A percentile compares a stretch with the other conserved stretches of the same genome.
Conservation (phyloP, 2,113 vertebrate species). For the Thalassoma bifasciatum region DNA sequence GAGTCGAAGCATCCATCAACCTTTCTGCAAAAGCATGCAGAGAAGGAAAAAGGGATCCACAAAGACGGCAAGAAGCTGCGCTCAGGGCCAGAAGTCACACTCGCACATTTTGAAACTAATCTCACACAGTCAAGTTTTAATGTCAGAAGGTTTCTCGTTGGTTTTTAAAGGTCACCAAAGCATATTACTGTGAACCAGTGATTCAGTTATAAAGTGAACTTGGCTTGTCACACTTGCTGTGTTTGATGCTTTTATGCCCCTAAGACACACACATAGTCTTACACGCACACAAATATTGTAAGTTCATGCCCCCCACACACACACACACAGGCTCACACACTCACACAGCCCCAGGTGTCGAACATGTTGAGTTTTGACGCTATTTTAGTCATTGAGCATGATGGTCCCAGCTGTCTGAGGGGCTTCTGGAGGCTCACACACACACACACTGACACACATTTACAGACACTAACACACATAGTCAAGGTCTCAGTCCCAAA, state of each 20-base stretch:
- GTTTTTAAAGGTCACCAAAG: slow-evolving; percentile 70
- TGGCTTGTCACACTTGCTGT: slow-evolving; percentile 23
- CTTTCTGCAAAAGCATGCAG: neutral
- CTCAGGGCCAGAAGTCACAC: slow-evolving; percentile 22
- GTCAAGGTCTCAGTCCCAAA: slow-evolving; percentile 27
- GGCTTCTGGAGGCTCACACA: slow-evolving; percentile 37
- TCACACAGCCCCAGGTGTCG: slow-evolving; percentile 68
- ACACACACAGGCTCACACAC: slow-evolving; percentile 22
- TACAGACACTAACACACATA: slow-evolving; percentile 32
- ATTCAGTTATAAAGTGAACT: slow-evolving; percentile 56
- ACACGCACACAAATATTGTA: slow-evolving; percentile 1
- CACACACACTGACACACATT: slow-evolving; percentile 19
- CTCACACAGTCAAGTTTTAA: slow-evolving; percentile 55
- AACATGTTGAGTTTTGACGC: slow-evolving; percentile 72
- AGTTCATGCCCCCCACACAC: neutral
- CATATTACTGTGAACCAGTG: slow-evolving; percentile 52
- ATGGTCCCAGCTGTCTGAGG: slow-evolving; percentile 62
- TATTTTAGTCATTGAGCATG: slow-evolving; percentile 69
- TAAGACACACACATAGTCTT: slow-evolving; percentile 14
- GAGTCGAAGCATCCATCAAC: slow-evolving; percentile 48
- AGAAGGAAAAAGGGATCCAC: neutral
- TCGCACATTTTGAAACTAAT: slow-evolving; percentile 43
- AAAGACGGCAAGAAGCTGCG: neutral
- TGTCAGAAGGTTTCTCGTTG: slow-evolving; percentile 54
- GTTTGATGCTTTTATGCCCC: slow-evolving; percentile 19